phyloP scores from a whole-genome alignment of 1,140 invertebrate genomes.

The Zaprionus kolodkinae region DNA sequence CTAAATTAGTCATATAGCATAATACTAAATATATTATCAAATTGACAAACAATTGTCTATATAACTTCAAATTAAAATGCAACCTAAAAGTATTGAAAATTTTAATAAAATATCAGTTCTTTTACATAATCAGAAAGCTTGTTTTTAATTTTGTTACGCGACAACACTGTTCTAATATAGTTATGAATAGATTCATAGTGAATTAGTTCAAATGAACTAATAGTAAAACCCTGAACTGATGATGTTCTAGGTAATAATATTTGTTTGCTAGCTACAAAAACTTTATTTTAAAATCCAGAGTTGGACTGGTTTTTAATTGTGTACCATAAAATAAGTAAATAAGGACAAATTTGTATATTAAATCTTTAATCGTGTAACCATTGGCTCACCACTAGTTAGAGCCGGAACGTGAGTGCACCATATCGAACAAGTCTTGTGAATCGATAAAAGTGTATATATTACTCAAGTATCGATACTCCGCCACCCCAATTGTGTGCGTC shows the following conservation, averaged over 20 bases:
- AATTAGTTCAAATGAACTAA: neutral
- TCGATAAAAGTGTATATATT: slow-evolving; percentile 20
- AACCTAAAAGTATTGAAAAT: neutral
- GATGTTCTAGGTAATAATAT: neutral
- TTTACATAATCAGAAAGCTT: neutral
- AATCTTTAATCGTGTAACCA: neutral
- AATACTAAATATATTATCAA: neutral
- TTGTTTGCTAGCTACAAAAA: neutral
- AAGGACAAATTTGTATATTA: neutral
- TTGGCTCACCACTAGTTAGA: neutral
- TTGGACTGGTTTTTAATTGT: neutral
- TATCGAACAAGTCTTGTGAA: slow-evolving; percentile 6
- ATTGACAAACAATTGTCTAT: neutral
- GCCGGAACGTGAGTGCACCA: neutral
- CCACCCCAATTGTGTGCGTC: slow-evolving; percentile 44
- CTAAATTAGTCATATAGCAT: neutral
- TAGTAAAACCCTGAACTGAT: neutral
- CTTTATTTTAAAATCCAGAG: neutral
- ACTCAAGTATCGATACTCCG: slow-evolving; percentile 40
- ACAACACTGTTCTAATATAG: neutral
- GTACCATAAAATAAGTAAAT: neutral
- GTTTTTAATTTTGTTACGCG: neutral
- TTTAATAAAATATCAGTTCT: neutral
- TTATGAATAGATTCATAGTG: neutral
- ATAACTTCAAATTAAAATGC: neutral